These are phyloP conservation scores for Oceanodroma leucorhoa DNA, from an alignment of 2,797 vertebrate genomes.

Conservation along the genomic window DNA sequence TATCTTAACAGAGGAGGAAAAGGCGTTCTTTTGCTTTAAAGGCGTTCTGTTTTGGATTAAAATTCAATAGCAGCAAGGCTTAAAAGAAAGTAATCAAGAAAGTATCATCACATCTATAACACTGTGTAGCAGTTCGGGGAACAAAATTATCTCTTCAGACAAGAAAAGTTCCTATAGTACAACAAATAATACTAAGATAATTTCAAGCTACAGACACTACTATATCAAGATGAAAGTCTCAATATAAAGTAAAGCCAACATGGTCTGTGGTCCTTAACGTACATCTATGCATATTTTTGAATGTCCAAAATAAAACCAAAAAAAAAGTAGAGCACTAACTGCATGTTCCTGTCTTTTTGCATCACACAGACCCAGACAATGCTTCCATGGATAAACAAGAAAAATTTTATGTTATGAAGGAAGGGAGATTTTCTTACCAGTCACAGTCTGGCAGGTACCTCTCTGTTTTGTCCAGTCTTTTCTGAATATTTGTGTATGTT, in stretches of 20 bases:
- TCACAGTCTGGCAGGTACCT: neutral
- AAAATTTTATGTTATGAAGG: neutral
- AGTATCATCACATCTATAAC: neutral
- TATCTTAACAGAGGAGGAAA: neutral
- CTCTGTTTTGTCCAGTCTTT: neutral
- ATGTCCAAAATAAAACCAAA: neutral
- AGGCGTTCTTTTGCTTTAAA: neutral
- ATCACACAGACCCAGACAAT: neutral
- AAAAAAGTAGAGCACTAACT: neutral
- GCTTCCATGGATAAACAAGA: neutral
- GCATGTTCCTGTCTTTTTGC: neutral
- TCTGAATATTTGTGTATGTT: neutral
- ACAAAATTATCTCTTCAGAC: neutral
- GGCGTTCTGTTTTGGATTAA: neutral
- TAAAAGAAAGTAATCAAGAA: neutral
- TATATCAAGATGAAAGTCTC: neutral
- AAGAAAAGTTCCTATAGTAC: neutral
- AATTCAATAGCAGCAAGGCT: neutral
- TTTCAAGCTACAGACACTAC: neutral
- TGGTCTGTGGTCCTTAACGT: neutral
- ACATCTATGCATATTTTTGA: neutral
- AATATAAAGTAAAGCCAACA: neutral
- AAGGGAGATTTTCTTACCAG: neutral
- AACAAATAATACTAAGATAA: neutral
- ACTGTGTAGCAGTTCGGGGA: neutral